Percentiles rank a stretch among this genome's conserved stretches.
Conservation (phyloP, 2,888 invertebrate species). For the Cecidostiba fungosa region DNA sequence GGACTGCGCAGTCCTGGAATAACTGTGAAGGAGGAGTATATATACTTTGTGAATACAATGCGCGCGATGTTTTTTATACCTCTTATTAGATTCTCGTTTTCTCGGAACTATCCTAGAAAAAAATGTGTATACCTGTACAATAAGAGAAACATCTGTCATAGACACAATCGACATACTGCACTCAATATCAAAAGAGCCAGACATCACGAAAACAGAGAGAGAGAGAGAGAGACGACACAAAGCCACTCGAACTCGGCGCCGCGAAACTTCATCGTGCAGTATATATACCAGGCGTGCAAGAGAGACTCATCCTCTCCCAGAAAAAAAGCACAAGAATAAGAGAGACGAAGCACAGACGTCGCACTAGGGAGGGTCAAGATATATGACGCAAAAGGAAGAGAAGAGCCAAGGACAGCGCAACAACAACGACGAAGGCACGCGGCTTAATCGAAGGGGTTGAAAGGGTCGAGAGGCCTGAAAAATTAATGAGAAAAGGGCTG, state of each 20-base stretch:
- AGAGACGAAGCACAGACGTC: neutral
- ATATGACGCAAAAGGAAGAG: constrained; percentile 14
- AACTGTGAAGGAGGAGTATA: constrained; percentile 53
- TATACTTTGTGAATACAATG: neutral
- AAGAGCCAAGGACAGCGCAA: constrained; percentile 18
- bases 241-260: constrained; percentile 4
- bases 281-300: neutral
- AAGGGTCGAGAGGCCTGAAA: constrained; percentile 54
- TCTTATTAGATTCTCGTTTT: neutral
- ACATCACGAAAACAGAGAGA: neutral
- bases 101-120: neutral
- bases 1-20: neutral
- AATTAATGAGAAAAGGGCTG: constrained; percentile 56
- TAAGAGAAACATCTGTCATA: constrained; percentile 69
- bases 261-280: constrained; percentile 10
- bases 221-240: too few species aligned
- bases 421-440: neutral
- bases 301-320: neutral
- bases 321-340: neutral
- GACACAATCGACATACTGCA: constrained; percentile 61
- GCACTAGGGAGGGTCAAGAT: neutral
- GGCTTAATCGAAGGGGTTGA: constrained; percentile 62
- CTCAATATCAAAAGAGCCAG: constrained; percentile 16
- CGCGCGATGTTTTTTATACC: neutral
- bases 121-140: constrained; percentile 61